Percentiles rank a stretch among this genome's conserved stretches.
phyloP scores from a whole-genome alignment of 30 jellyfish, hydroid and myxozoan genomes.

The Sanderia malayensis region DNA sequence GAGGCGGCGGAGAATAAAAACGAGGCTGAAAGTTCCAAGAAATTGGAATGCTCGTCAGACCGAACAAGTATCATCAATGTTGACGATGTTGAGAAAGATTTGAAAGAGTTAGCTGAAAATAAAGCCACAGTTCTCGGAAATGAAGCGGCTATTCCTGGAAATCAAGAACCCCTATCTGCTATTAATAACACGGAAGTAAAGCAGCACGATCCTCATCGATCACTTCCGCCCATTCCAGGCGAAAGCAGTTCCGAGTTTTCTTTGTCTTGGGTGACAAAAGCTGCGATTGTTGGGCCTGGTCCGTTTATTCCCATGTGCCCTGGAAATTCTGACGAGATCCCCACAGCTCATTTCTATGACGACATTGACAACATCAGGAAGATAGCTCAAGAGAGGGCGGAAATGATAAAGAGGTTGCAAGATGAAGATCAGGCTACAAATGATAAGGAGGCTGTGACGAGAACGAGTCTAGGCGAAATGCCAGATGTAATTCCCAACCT shows the following conservation, averaged over 20 bases:
- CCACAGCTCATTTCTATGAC: constrained; percentile 63
- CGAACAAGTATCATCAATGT: too few relatives aligned
- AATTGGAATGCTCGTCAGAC: too few relatives aligned
- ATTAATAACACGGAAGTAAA: not conserved
- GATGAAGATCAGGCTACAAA: constrained; percentile 51
- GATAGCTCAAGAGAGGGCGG: constrained; percentile 56
- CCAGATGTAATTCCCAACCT: constrained; percentile 58
- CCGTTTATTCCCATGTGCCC: constrained; percentile 61
- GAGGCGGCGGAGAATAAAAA: not conserved
- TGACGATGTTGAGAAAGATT: too few relatives aligned
- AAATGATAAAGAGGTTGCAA: constrained; percentile 48
- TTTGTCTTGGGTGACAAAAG: constrained; percentile 54
- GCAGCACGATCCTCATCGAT: constrained; percentile 31
- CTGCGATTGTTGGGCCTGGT: constrained; percentile 43
- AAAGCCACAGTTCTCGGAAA: constrained; percentile 3
- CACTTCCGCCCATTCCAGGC: constrained; percentile 56
- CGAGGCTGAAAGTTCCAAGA: too few relatives aligned
- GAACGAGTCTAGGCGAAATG: constrained; percentile 50
- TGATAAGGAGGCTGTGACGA: constrained; percentile 3
- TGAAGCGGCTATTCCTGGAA: too few relatives aligned
- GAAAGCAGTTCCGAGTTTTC: constrained; percentile 9
- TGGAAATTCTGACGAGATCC: constrained; percentile 38
- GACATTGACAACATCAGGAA: constrained; percentile 64
- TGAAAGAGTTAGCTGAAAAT: not conserved
- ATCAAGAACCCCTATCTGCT: too few relatives aligned